Conservation (phyloP, 2,888 invertebrate genomes). For the Auanema sp. region DNA sequence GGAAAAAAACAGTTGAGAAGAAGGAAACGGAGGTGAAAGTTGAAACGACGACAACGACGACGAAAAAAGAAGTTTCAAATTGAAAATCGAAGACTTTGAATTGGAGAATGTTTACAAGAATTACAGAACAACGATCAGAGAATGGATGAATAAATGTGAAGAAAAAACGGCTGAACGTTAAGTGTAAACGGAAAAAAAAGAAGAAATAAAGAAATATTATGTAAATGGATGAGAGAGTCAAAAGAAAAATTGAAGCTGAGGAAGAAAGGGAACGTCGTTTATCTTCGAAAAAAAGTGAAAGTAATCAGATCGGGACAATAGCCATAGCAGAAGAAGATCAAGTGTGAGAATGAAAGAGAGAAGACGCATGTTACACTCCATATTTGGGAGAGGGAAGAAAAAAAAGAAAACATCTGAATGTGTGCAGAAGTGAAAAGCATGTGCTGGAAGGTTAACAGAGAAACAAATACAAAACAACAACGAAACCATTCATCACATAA, state of each 20-base stretch:
- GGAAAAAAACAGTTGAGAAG: too few relatives aligned
- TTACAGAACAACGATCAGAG: neutral
- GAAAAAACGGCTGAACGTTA: constrained; percentile 2
- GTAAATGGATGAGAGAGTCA: neutral
- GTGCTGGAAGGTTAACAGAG: too few relatives aligned
- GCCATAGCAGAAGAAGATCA: too few relatives aligned
- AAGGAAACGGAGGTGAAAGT: too few relatives aligned
- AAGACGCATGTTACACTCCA: too few relatives aligned
- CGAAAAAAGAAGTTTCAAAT: neutral
- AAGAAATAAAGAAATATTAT: neutral
- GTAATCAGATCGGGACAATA: too few relatives aligned
- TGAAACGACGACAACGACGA: neutral
- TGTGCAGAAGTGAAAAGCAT: too few relatives aligned
- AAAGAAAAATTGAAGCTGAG: neutral
- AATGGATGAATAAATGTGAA: neutral
- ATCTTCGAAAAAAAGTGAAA: neutral
- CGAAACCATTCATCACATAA: too few relatives aligned
- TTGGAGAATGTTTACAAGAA: neutral
- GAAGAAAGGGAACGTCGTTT: neutral
- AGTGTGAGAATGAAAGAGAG: too few relatives aligned
- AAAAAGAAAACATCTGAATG: too few relatives aligned
- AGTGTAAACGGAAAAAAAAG: neutral
- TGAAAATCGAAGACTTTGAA: neutral
- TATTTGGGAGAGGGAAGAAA: too few relatives aligned
- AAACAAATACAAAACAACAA: too few relatives aligned